Evolutionary conservation across 2,113 vertebrate genomes (phyloP).

Genomic region (Ursus arctos): DNA sequence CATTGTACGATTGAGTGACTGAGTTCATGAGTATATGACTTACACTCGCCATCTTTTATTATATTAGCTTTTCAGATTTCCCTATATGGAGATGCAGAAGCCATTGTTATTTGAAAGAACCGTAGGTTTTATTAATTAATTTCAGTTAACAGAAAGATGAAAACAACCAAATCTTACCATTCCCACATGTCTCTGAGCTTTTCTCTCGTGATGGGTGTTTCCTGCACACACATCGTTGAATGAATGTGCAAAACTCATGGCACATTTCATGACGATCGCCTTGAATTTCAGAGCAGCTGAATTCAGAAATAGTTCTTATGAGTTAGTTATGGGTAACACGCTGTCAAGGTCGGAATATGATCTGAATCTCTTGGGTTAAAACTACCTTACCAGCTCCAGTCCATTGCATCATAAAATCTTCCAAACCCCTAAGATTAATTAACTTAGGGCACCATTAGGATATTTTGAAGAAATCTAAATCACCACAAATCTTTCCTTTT

Average conservation of each 20-base stretch:
- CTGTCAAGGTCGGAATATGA: background rate
- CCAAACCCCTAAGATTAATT: background rate
- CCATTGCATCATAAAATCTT: background rate
- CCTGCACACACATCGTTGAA: background rate
- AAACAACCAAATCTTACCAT: background rate
- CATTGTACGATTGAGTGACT: background rate
- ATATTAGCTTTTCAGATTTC: conserved; percentile 16
- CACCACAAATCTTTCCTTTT: background rate
- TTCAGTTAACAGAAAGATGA: conserved; percentile 42
- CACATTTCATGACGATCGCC: background rate
- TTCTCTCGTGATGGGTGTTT: background rate
- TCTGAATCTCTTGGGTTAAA: background rate
- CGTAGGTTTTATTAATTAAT: conserved; percentile 12
- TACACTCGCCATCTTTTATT: conserved; percentile 9
- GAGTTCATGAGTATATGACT: background rate
- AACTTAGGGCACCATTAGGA: background rate
- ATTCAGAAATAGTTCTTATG: background rate
- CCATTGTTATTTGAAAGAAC: conserved; percentile 6
- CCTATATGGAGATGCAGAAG: conserved; percentile 5
- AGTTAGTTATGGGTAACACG: background rate
- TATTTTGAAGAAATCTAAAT: background rate
- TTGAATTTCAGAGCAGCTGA: background rate
- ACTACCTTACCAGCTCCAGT: background rate
- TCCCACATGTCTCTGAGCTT: background rate
- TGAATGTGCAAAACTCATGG: background rate